These are phyloP conservation scores for Xestia rhomboidea DNA, from an alignment of 2,888 invertebrate species.

Conservation along the genomic window DNA sequence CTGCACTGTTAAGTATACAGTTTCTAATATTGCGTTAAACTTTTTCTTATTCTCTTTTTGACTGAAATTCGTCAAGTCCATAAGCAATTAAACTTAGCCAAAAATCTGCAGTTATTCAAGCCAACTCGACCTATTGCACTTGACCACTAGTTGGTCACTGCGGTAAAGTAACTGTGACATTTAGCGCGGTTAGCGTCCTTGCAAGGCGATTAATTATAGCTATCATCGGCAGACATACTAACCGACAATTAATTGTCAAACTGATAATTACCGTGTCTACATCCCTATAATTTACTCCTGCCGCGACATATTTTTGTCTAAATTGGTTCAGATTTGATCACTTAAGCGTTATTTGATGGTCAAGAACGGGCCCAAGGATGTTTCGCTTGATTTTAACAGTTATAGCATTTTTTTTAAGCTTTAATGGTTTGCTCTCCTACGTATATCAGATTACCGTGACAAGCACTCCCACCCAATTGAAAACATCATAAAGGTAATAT, in stretches of 20 bases:
- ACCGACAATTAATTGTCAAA: conserved; percentile 24
- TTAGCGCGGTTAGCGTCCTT: conserved; percentile 28
- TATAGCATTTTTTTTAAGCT: background rate
- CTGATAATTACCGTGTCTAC: conserved; percentile 10
- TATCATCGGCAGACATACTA: conserved; percentile 29
- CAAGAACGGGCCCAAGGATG: conserved; percentile 10
- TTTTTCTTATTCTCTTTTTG: background rate
- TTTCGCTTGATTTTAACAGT: background rate
- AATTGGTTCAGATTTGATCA: conserved; percentile 41
- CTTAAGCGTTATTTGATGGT: conserved; percentile 39
- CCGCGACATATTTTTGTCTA: conserved; percentile 18
- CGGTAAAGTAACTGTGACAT: conserved; percentile 44
- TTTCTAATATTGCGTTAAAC: background rate
- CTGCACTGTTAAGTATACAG: background rate
- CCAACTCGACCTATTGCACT: conserved; percentile 21
- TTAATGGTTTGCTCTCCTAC: background rate
- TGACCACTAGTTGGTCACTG: conserved; percentile 37
- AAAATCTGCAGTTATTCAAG: background rate
- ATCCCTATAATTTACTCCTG: conserved; percentile 24
- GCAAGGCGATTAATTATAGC: conserved; percentile 57
- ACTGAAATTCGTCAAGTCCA: background rate
- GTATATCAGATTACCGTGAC: background rate
- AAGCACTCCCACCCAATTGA: background rate
- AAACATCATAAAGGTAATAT: background rate
- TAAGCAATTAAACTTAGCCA: background rate